Evolutionary conservation across 2,113 vertebrate genomes (phyloP).

Genomic region (Odontophorus gujanensis): DNA sequence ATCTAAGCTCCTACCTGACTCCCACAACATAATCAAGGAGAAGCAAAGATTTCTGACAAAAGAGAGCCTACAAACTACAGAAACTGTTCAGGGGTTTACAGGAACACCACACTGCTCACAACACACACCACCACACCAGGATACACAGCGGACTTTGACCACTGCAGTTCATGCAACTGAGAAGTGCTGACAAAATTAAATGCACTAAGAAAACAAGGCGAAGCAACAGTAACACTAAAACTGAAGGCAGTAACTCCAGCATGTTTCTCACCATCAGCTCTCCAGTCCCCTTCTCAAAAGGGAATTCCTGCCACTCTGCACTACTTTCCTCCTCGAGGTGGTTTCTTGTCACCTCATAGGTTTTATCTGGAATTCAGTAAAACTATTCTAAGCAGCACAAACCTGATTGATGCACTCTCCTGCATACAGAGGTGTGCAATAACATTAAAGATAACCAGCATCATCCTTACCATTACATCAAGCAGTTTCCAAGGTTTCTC

Average conservation of each 20-base stretch:
- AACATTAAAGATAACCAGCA: not conserved
- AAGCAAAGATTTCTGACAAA: not conserved
- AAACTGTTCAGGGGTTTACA: not conserved
- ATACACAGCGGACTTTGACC: not conserved
- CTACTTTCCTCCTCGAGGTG: not conserved
- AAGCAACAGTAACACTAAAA: not conserved
- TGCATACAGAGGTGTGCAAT: not conserved
- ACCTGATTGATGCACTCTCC: not conserved
- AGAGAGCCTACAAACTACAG: not conserved
- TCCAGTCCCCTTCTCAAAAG: not conserved
- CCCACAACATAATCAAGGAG: not conserved
- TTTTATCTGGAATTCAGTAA: not conserved
- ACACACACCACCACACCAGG: not conserved
- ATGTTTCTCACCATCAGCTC: not conserved
- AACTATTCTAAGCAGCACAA: not conserved
- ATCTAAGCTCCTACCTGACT: not conserved
- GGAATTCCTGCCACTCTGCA: not conserved
- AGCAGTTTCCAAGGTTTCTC: slow-evolving; percentile 33
- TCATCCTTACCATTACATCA: not conserved
- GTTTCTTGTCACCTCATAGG: not conserved
- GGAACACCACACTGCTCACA: not conserved
- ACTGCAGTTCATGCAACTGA: not conserved
- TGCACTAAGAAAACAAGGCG: not conserved
- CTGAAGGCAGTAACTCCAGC: not conserved
- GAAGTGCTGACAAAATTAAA: not conserved